Evolutionary conservation across 2,888 invertebrate species (phyloP).

Genomic region (Atrina japonica): DNA sequence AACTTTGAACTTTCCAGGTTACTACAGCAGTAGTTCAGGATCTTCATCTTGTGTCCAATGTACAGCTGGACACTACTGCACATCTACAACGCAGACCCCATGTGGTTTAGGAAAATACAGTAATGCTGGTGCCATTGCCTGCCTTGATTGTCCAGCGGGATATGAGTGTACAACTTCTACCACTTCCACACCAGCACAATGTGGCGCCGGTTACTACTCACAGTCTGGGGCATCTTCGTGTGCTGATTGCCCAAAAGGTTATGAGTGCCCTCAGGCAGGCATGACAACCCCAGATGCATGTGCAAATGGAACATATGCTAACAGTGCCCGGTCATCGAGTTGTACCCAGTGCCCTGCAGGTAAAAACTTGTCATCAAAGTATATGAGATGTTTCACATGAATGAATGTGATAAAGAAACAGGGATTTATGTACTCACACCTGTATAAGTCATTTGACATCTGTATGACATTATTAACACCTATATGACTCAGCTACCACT

Average conservation of each 20-base stretch:
- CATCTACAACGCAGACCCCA: slow-evolving; percentile 39
- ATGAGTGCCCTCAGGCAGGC: slow-evolving; percentile 67
- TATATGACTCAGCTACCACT: too few relatives aligned
- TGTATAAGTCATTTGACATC: too few relatives aligned
- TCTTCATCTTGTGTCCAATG: slow-evolving; percentile 63
- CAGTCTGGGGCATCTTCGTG: slow-evolving; percentile 60
- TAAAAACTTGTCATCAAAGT: background rate
- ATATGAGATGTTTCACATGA: background rate
- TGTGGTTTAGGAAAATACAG: slow-evolving; percentile 67
- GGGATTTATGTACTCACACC: background rate
- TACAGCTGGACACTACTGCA: slow-evolving; percentile 64
- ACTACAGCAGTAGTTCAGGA: slow-evolving; percentile 53
- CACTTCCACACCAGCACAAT: slow-evolving; percentile 55
- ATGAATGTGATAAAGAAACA: background rate
- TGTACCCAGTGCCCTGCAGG: slow-evolving; percentile 70
- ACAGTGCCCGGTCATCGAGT: slow-evolving; percentile 49
- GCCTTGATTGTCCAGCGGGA: slow-evolving; percentile 66
- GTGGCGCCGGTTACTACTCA: slow-evolving; percentile 68
- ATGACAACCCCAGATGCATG: slow-evolving; percentile 59
- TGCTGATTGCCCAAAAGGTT: slow-evolving; percentile 62
- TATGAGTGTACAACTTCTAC: slow-evolving; percentile 46
- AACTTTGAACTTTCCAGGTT: slow-evolving; percentile 51
- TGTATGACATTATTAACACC: too few relatives aligned
- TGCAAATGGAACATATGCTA: slow-evolving; percentile 59
- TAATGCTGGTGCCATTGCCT: slow-evolving; percentile 57